These are phyloP conservation scores for Beris morrisii DNA, from an alignment of 2,888 invertebrate species.

Conservation along the genomic window DNA sequence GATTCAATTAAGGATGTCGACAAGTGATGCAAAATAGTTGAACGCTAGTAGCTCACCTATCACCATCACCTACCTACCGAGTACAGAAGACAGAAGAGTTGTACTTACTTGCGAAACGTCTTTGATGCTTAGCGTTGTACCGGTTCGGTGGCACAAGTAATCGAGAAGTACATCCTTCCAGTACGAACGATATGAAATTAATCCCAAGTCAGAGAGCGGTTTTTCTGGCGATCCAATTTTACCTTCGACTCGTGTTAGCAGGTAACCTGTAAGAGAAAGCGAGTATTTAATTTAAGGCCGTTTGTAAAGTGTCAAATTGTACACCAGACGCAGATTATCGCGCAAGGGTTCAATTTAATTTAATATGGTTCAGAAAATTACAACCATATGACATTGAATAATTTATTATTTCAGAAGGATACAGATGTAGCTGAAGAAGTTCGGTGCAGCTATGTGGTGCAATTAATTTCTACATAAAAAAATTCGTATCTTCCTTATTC, in stretches of 20 bases:
- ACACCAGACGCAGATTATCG: too few species aligned
- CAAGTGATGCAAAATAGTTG: not conserved
- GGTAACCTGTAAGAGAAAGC: slow-evolving; percentile 72
- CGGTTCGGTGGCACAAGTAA: slow-evolving; percentile 85
- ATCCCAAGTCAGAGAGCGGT: slow-evolving; percentile 94
- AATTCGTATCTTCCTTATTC: too few species aligned
- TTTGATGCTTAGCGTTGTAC: slow-evolving; percentile 87
- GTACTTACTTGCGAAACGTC: slow-evolving; percentile 64
- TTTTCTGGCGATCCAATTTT: slow-evolving; percentile 99
- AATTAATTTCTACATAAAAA: too few species aligned
- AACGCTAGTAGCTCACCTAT: not conserved
- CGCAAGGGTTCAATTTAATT: not conserved
- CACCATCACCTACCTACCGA: not conserved
- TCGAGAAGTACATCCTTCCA: slow-evolving; percentile 97
- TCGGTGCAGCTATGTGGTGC: too few species aligned
- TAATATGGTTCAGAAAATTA: too few species aligned
- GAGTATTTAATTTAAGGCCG: not conserved
- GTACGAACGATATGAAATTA: slow-evolving; percentile 96
- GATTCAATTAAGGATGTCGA: slow-evolving; percentile 31
- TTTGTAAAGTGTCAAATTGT: too few species aligned
- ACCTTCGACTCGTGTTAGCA: slow-evolving; percentile 91
- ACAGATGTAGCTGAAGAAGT: too few species aligned
- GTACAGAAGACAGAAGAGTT: not conserved
- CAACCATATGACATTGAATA: too few species aligned
- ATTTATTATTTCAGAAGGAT: too few species aligned